Evolutionary conservation across 2,113 vertebrate genomes (phyloP), one percentile per base, ranked within the genome.

Genomic region (Cochlearius cochlearius): DNA sequence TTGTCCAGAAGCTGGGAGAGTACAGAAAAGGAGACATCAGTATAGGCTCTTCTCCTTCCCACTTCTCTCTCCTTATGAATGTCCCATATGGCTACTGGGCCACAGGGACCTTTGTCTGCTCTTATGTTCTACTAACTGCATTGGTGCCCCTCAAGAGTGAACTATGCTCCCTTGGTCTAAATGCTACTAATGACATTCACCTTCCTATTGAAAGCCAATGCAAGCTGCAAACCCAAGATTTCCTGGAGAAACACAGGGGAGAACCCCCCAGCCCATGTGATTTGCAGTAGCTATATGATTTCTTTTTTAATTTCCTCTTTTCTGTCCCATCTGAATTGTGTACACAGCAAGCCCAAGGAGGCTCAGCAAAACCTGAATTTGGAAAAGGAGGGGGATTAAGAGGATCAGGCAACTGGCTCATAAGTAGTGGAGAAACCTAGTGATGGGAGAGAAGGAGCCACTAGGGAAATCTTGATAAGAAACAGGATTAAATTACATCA

Each of bases 301-400:
- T 72, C 56, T 78, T 75, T 95, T 86, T 92, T 85, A 81, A 94
- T 94, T 96, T 96, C 91, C 76, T 78, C 58, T 81, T 68, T 74
- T 89, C 39, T 34, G n/a, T 91, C 80, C 68, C 86, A 71, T 66
- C 68, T 78, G 76, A 94, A 84, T 19, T 92, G 63, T 58, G 55
- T 81, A 39, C 94, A 71, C 18, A 89, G 43, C 29, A 92, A 84
- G 84, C 39, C 60, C 59, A 71, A 89, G 77, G 30, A 86, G 34
- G 76, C 20, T 94, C 52, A 75, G 58, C 39, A 93, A 85, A 92
- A 41, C 43, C 39, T 4, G 1, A 82, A 39, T 49, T 21, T 72
- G 53, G 92, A 85, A 96, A 89, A 91, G 47, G 56, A 94, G 10
- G 26, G 53, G 90, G 90, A 85, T 96, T 95, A 96, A 80, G 25